These are phyloP conservation scores for Ecdyonurus torrentis DNA, from an alignment of 2,888 invertebrate species.

Conservation along the genomic window DNA sequence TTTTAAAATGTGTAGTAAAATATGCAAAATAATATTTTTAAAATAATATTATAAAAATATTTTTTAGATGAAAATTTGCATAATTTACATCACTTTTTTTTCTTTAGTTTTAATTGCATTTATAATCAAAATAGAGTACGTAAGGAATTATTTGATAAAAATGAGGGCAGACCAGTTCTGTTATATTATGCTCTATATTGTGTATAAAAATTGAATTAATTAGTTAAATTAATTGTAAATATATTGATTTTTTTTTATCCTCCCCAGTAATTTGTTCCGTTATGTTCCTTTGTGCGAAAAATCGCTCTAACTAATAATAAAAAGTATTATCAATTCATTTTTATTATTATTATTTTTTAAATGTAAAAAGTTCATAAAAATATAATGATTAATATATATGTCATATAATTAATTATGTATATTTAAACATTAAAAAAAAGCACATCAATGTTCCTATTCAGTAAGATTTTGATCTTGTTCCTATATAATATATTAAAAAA, in stretches of 20 bases:
- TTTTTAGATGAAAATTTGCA: background rate
- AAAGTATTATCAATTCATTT: constrained; percentile 20
- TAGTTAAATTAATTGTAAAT: background rate
- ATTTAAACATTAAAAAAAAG: background rate
- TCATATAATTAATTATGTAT: background rate
- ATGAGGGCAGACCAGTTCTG: background rate
- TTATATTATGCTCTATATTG: background rate
- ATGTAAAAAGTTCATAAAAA: constrained; percentile 17
- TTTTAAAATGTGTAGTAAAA: background rate
- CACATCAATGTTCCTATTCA: constrained; percentile 1
- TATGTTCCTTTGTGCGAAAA: background rate
- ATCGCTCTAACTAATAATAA: constrained; percentile 17
- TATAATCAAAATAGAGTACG: background rate
- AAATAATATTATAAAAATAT: background rate
- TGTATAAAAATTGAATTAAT: background rate
- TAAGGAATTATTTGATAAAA: background rate
- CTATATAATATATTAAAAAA: background rate
- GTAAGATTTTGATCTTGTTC: background rate
- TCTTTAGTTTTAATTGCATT: background rate
- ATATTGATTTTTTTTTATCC: background rate
- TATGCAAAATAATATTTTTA: background rate
- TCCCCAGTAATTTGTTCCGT: background rate
- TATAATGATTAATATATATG: background rate
- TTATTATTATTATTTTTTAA: constrained; percentile 18
- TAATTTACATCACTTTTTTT: background rate